Base-by-base conservation (phyloP, 2,888 invertebrate species). In the Mesorhabditis sp. region DNA sequence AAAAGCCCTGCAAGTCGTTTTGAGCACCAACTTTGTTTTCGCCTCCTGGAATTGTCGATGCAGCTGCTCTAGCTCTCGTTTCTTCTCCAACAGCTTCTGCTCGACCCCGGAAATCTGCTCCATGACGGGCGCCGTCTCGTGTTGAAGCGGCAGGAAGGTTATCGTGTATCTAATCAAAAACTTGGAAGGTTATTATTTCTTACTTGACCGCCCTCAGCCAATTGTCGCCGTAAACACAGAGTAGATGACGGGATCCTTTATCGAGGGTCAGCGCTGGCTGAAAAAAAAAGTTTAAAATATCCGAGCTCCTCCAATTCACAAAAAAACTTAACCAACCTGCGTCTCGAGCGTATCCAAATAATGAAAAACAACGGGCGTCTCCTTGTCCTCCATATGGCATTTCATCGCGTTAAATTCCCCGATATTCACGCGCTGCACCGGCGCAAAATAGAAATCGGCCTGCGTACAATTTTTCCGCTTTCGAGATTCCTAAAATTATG, bases 141-240 rank as follows among this genome's bases (percentile, higher is more conserved):
- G 50, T 45, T 73, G 70, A 41, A 83, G 72, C 2, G 84, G 84
- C 13, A 84, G 67, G 70, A 85, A 85, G 4, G 75, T 76, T 7
- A 84, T 74, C 41, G 77, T 77, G 70, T 83, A 83, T 64, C 79
- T 84, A 63, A n/a, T 43, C n/a, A 61, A 64, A 58, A 68, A 44
- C 66, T 66, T 10, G 15, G 13, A 65, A 43, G 41, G 5, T 15
- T 28, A 43, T 2, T n/a, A 44, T 50, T 13, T 13, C 67, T 69
- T 63, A 80, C 71, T 79, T 78, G 65, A 84, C 86, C 58, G 79
- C 78, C 66, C 82, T 80, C 28, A 86, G 72, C 82, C 86, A 86
- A 71, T 86, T 86, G 67, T 86, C 86, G n/a, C 86, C 86, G 72
- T 85, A 86, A 43, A 86, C 86, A 68, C 82, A 83, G 15, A 86